These are phyloP conservation scores for Episyrphus balteatus DNA, from an alignment of 1,140 invertebrate genomes.

Conservation along the genomic window DNA sequence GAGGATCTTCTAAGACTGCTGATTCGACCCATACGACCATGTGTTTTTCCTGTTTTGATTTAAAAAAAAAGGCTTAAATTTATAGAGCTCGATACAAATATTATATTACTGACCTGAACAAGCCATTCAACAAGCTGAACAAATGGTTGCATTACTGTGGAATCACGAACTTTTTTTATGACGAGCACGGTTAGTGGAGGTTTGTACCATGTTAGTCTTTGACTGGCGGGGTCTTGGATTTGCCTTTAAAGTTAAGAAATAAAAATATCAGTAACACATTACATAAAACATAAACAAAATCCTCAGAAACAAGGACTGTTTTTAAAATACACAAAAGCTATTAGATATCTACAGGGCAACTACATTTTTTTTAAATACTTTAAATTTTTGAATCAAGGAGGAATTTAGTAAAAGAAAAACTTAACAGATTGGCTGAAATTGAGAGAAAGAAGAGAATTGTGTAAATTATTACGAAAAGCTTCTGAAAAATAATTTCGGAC, in stretches of 20 bases:
- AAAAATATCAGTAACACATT: neutral
- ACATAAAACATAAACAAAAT: neutral
- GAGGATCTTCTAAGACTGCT: conserved; percentile 72
- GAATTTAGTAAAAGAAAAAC: no score
- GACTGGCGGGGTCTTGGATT: conserved; percentile 93
- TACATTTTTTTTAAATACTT: no score
- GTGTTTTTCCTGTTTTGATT: conserved; percentile 67
- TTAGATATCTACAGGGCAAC: no score
- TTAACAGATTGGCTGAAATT: no score
- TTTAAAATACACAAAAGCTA: no score
- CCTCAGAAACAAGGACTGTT: no score
- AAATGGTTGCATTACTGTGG: conserved; percentile 77
- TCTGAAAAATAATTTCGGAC: no score
- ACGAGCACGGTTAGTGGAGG: conserved; percentile 87
- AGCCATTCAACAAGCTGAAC: conserved; percentile 90
- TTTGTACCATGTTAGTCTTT: conserved; percentile 93
- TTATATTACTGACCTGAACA: conserved; percentile 42
- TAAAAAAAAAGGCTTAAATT: no score
- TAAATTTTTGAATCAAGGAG: no score
- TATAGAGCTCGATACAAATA: conserved; percentile 15
- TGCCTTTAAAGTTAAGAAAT: conserved; percentile 52
- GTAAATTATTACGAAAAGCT: no score
- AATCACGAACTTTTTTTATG: conserved; percentile 91
- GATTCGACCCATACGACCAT: conserved; percentile 92
- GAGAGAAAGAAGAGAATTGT: no score